These are phyloP conservation scores for Lagopus muta DNA, from an alignment of 2,113 vertebrate species.

Conservation along the genomic window DNA sequence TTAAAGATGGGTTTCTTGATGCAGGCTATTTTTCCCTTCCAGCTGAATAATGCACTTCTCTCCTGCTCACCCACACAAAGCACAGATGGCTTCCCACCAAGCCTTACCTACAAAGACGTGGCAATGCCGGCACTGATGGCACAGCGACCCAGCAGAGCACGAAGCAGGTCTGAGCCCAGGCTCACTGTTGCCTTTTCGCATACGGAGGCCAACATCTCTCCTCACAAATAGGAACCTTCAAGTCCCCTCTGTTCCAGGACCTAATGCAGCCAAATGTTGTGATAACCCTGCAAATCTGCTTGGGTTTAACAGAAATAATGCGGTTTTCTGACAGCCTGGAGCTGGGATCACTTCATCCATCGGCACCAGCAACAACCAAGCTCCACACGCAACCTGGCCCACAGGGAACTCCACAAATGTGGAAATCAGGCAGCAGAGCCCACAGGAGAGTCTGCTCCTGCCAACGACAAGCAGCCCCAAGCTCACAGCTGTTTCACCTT, in stretches of 20 bases:
- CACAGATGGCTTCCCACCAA: fast-evolving
- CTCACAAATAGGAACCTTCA: background rate
- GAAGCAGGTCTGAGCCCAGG: background rate
- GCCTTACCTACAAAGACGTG: fast-evolving
- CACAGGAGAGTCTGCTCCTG: background rate
- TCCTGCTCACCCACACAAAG: background rate
- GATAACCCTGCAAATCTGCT: fast-evolving
- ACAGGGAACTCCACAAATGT: background rate
- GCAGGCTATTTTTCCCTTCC: background rate
- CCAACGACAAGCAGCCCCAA: background rate
- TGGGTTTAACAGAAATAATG: background rate
- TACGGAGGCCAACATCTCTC: background rate
- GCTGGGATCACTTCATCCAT: background rate
- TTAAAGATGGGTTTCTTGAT: background rate
- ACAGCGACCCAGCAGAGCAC: background rate
- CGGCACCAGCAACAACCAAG: background rate
- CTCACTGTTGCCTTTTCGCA: background rate
- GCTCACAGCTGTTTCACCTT: background rate
- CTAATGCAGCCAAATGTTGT: fast-evolving
- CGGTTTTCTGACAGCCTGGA: fast-evolving
- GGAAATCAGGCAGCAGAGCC: background rate
- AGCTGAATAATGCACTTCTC: background rate
- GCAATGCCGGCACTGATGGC: background rate
- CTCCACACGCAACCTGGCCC: background rate
- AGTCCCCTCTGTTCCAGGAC: background rate